Percentiles rank a stretch among this genome's conserved stretches.
These are phyloP conservation scores for Nettapus auritus DNA, from an alignment of 2,113 vertebrate genomes.

Conservation along the genomic window DNA sequence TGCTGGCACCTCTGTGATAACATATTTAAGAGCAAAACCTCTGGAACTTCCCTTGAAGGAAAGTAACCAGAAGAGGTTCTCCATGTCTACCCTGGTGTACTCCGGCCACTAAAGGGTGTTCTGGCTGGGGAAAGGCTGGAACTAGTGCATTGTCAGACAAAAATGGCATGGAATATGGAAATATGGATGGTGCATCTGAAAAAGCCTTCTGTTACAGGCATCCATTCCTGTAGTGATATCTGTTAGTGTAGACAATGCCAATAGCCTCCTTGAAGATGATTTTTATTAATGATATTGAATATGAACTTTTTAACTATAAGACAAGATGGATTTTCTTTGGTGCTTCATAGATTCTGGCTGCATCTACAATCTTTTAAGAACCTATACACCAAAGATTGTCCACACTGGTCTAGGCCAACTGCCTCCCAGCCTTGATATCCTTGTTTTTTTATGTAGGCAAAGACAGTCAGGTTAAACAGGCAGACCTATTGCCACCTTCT, in stretches of 20 bases:
- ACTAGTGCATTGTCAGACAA: background rate
- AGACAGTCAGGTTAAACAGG: background rate
- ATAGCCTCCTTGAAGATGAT: background rate
- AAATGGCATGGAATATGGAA: no score
- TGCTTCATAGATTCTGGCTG: background rate
- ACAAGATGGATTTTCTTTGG: background rate
- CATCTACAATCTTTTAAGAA: background rate
- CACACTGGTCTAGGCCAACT: background rate
- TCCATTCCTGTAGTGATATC: background rate
- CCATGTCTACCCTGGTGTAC: background rate
- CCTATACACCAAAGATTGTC: background rate
- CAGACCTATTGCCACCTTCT: background rate
- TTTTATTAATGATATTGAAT: background rate
- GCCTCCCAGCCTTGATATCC: background rate
- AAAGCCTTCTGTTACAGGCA: background rate
- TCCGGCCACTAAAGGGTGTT: background rate
- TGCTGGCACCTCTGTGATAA: background rate
- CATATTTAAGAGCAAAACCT: background rate
- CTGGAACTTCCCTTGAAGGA: background rate
- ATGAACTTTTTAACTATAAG: background rate
- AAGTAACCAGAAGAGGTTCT: background rate
- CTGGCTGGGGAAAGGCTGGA: background rate
- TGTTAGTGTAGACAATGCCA: background rate
- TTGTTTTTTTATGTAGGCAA: background rate
- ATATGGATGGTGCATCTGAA: background rate